These are phyloP conservation scores for Fulmarus glacialis DNA, from an alignment of 2,113 vertebrate species.

Conservation along the genomic window DNA sequence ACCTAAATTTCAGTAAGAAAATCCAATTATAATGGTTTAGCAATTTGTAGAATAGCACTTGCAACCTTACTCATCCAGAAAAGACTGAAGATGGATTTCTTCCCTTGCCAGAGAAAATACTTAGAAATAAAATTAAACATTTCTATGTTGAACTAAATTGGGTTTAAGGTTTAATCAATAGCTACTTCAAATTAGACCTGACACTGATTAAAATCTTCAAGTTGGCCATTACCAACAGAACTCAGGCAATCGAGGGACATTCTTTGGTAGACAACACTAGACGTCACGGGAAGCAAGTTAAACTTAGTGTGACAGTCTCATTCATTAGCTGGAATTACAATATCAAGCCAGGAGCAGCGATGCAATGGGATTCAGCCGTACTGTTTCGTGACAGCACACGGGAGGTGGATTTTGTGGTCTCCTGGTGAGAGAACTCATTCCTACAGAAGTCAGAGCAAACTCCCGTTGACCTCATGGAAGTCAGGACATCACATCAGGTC, in stretches of 20 bases:
- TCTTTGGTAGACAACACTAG: fast-evolving
- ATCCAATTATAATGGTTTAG: neutral
- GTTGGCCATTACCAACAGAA: neutral
- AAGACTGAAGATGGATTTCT: neutral
- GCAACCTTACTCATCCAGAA: neutral
- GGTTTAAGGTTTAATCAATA: neutral
- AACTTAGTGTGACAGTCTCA: neutral
- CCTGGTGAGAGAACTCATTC: fast-evolving
- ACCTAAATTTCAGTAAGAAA: neutral
- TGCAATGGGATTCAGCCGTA: fast-evolving
- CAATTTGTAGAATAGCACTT: neutral
- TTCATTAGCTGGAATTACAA: fast-evolving
- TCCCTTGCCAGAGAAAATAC: neutral
- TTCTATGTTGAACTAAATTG: neutral
- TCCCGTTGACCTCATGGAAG: neutral
- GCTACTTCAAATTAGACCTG: neutral
- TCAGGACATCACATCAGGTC: neutral
- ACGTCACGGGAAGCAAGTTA: fast-evolving
- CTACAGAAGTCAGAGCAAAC: neutral
- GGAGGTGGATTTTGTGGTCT: neutral
- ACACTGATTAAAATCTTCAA: neutral
- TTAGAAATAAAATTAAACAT: neutral
- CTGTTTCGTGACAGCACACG: fast-evolving
- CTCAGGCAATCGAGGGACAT: fast-evolving
- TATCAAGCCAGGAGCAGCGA: fast-evolving